Evolutionary conservation across 2,113 vertebrate genomes (phyloP).

Genomic region (Rhizomys pruinosus): DNA sequence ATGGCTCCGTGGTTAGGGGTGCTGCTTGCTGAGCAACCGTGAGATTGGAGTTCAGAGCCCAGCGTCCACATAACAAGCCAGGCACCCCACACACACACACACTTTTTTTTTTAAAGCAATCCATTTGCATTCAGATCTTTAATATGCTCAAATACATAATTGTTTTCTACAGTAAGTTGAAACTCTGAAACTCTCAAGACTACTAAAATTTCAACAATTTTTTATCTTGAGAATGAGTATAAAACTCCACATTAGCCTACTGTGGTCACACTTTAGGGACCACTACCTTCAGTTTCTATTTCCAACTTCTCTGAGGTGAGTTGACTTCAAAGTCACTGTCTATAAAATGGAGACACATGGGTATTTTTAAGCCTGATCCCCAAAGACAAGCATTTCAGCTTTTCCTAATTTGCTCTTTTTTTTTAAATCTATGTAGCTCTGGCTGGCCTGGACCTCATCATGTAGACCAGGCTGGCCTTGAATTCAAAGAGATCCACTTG

Average conservation of each 20-base stretch:
- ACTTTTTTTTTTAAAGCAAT: too few relatives aligned
- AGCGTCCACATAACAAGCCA: too few relatives aligned
- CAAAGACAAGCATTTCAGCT: neutral
- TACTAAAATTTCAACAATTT: constrained; percentile 25
- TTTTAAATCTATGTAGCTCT: too few relatives aligned
- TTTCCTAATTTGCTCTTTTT: neutral
- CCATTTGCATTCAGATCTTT: too few relatives aligned
- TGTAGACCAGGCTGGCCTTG: too few relatives aligned
- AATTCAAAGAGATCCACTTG: too few relatives aligned
- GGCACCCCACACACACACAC: too few relatives aligned
- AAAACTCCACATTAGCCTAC: neutral
- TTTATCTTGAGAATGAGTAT: neutral
- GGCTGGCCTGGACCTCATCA: too few relatives aligned
- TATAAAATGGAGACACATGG: neutral
- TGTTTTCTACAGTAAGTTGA: neutral
- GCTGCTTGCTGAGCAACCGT: too few relatives aligned
- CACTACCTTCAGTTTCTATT: neutral
- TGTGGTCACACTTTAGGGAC: neutral
- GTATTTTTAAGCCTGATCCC: neutral
- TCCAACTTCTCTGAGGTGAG: neutral
- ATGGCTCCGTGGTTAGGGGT: too few relatives aligned
- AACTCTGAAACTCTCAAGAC: neutral
- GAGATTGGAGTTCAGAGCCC: too few relatives aligned
- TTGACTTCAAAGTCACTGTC: neutral
- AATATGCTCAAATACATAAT: neutral